phyloP scores from a whole-genome alignment of 2,888 invertebrate genomes.

The Invenusta paracnida region DNA sequence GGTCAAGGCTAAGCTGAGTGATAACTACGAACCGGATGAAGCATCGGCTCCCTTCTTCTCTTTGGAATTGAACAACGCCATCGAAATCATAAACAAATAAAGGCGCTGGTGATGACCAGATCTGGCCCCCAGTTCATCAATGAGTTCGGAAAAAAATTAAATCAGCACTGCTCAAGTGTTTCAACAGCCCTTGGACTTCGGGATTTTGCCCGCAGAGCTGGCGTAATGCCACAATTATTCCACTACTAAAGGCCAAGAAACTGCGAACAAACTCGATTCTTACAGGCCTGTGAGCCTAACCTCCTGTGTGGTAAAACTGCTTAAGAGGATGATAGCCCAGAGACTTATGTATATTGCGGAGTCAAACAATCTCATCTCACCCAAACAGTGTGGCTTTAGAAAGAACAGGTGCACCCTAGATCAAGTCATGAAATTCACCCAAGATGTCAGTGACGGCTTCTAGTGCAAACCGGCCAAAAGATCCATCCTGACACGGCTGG shows the following conservation, averaged over 20 bases:
- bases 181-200: background rate
- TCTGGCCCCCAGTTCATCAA: background rate
- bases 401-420: background rate
- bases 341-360: background rate
- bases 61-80: background rate
- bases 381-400: background rate
- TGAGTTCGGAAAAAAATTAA: background rate
- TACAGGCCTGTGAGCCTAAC: constrained; percentile 25
- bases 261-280: background rate
- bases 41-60: background rate
- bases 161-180: background rate
- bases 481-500: background rate
- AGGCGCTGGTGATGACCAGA: background rate
- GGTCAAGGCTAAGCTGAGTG: background rate
- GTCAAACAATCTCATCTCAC: background rate
- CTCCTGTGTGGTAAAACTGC: constrained; percentile 6
- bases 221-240: background rate
- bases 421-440: background rate
- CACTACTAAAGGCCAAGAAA: background rate
- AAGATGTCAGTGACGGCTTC: constrained; percentile 1
- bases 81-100: background rate
- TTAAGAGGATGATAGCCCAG: background rate
- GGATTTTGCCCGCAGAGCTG: background rate
- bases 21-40: background rate
- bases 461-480: background rate